phyloP scores from a whole-genome alignment of 30 jellyfish, hydroid and myxozoan species.

The Hydra vulgaris region DNA sequence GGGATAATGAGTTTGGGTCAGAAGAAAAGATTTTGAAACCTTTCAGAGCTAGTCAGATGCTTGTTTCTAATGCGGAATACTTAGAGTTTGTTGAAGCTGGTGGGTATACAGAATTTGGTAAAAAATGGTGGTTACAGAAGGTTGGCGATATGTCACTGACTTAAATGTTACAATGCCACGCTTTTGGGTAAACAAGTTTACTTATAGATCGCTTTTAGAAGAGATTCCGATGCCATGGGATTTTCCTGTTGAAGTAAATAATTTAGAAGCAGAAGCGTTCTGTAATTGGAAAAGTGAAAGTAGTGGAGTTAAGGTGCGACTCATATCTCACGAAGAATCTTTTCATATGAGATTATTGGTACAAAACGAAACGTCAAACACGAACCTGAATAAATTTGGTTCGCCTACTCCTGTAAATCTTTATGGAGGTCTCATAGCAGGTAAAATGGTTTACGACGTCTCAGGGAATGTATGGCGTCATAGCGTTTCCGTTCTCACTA shows the following conservation, averaged over 20 bases:
- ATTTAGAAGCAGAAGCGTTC: constrained; percentile 25
- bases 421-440: constrained; percentile 19
- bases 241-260: constrained; percentile 32
- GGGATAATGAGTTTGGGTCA: constrained; percentile 31
- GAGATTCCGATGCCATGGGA: constrained; percentile 39
- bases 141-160: constrained; percentile 16
- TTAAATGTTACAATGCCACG: constrained; percentile 5
- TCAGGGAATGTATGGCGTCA: constrained; percentile 35
- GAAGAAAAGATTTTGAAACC: constrained; percentile 12
- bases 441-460: constrained; percentile 12
- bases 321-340: constrained; percentile 28
- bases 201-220: constrained; percentile 13
- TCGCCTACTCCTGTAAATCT: constrained; percentile 27
- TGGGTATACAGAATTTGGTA: constrained; percentile 19
- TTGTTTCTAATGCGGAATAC: constrained; percentile 31
- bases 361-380: constrained; percentile 12
- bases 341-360: constrained; percentile 21
- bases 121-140: constrained; percentile 26
- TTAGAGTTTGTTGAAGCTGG: constrained; percentile 31
- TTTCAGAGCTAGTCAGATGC: constrained; percentile 30
- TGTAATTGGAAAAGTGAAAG: constrained; percentile 27
- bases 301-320: constrained; percentile 15
- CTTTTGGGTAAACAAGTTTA: constrained; percentile 9
- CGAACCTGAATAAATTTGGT: constrained; percentile 16
- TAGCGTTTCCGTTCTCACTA: constrained; percentile 21